Percentiles rank a stretch among this genome's conserved stretches.
Conservation (phyloP, 2,797 vertebrate genomes). For the Fistularia tabacaria region DNA sequence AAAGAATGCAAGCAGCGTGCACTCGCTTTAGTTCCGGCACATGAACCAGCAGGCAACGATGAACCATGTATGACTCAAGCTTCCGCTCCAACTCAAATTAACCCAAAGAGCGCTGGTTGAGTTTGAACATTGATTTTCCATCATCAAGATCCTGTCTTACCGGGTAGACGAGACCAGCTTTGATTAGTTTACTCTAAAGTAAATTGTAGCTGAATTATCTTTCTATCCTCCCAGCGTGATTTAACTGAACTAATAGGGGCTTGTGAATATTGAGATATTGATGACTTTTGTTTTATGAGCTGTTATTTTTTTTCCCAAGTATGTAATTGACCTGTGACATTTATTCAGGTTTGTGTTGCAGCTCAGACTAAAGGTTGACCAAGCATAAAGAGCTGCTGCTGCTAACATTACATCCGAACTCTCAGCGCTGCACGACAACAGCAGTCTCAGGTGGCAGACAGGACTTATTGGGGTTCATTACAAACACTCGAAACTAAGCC, state of each 20-base stretch:
- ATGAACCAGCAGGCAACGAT: too few relatives aligned
- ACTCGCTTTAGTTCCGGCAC: too few relatives aligned
- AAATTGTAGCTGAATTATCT: not conserved
- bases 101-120: too few relatives aligned
- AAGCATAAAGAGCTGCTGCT: constrained; percentile 23
- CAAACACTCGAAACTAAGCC: constrained; percentile 50
- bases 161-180: not conserved
- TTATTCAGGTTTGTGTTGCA: not conserved
- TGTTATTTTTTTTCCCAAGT: not conserved
- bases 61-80: too few relatives aligned
- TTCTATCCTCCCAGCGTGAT: not conserved
- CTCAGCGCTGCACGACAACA: constrained; percentile 25
- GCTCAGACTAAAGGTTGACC: constrained; percentile 39
- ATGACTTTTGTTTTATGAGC: too few relatives aligned
- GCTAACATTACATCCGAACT: not conserved
- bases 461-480: constrained; percentile 59
- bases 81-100: too few relatives aligned
- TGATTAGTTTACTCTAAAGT: not conserved
- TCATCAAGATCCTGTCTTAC: not conserved
- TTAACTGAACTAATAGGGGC: not conserved
- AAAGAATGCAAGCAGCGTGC: too few relatives aligned
- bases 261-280: not conserved
- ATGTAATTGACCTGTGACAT: not conserved
- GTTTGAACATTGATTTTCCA: constrained; percentile 7
- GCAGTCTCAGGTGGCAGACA: constrained; percentile 54